Percentiles rank a stretch among this genome's conserved stretches.
Evolutionary conservation across 2,797 vertebrate species (phyloP).

Genomic region (Taenioides sp.): DNA sequence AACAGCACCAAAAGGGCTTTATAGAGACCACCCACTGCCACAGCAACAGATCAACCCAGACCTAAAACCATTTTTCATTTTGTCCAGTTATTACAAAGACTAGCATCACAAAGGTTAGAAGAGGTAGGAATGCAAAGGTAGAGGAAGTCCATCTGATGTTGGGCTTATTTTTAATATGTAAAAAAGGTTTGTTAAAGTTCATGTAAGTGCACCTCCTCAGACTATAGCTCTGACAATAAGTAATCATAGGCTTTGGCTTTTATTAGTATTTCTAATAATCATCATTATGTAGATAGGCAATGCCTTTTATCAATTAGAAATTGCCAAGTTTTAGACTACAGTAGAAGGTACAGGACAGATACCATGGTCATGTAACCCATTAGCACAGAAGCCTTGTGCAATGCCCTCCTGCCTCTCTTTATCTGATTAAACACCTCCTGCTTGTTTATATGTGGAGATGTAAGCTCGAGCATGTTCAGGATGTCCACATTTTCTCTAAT

Average conservation of each 20-base stretch:
- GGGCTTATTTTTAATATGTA: not conserved
- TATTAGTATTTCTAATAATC: no score
- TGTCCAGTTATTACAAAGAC: constrained; percentile 52
- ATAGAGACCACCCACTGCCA: constrained; percentile 70
- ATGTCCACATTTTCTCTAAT: constrained; percentile 56
- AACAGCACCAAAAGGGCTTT: constrained; percentile 64
- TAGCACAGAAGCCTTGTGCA: constrained; percentile 17
- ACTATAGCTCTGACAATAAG: no score
- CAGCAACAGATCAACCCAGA: constrained; percentile 59
- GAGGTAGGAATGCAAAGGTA: not conserved
- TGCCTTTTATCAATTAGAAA: no score
- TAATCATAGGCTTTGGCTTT: no score
- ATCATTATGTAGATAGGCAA: no score
- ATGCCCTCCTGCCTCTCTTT: constrained; percentile 7
- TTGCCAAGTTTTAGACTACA: no score
- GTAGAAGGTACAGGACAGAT: no score
- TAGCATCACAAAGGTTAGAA: constrained; percentile 11
- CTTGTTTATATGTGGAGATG: constrained; percentile 45
- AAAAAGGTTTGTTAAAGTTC: no score
- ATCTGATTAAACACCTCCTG: constrained; percentile 37
- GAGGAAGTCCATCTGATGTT: not conserved
- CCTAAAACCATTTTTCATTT: constrained; percentile 54
- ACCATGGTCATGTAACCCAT: constrained; percentile 37
- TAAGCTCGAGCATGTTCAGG: constrained; percentile 38
- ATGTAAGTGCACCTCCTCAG: no score